These are phyloP conservation scores for Phrynocephalus forsythii DNA, from an alignment of 2,797 vertebrate species.

Conservation along the genomic window DNA sequence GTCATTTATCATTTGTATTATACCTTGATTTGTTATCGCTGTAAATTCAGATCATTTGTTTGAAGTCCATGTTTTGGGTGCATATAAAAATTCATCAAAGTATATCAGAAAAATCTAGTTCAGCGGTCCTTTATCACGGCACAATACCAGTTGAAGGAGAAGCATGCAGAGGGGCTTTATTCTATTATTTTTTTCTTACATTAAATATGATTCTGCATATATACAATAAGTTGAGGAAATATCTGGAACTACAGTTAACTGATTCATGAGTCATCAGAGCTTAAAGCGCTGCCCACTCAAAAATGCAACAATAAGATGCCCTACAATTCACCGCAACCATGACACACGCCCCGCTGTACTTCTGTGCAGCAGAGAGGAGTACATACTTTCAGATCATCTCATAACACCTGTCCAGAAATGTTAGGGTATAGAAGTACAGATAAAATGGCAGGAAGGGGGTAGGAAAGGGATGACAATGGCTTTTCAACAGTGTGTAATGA, in stretches of 20 bases:
- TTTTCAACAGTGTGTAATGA: too few relatives aligned
- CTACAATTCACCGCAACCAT: not conserved
- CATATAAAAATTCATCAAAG: not conserved
- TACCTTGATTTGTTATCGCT: not conserved
- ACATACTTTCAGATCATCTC: not conserved
- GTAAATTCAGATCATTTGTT: not conserved
- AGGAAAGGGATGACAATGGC: too few relatives aligned
- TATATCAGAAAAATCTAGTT: not conserved
- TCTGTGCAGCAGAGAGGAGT: not conserved
- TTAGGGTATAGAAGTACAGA: not conserved
- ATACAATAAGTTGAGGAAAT: not conserved
- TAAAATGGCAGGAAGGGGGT: not conserved
- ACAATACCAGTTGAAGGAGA: not conserved
- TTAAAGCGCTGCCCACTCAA: conserved; percentile 3
- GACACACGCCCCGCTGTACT: not conserved
- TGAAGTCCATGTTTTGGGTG: not conserved
- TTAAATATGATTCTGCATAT: not conserved
- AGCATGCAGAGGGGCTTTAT: not conserved
- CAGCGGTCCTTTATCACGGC: not conserved
- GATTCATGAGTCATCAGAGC: conserved; percentile 16
- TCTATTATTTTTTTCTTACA: not conserved
- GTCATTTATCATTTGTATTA: not conserved
- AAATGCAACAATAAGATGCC: conserved; percentile 9
- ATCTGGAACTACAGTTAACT: not conserved
- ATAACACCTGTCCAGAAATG: not conserved